A percentile compares a stretch with the other conserved stretches of the same genome.
These are phyloP conservation scores for Chaetogeoica ovagalla DNA, from an alignment of 2,888 invertebrate genomes.

Conservation along the genomic window DNA sequence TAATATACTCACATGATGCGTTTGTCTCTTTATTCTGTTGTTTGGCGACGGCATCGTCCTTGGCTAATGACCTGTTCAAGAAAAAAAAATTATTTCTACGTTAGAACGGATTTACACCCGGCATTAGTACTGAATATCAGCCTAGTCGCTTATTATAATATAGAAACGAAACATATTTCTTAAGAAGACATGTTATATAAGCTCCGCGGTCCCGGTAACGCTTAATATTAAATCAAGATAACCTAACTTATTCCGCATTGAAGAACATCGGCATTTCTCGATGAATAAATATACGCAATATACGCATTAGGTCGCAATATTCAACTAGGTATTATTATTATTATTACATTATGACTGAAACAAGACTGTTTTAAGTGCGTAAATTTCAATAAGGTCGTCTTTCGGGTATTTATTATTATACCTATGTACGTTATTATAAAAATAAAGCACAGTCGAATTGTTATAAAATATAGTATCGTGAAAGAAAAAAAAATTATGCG, in stretches of 20 bases:
- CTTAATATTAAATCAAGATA: conserved; percentile 1
- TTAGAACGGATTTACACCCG: background rate
- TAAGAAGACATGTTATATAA: no score
- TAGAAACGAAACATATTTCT: no score
- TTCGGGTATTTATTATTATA: conserved; percentile 5
- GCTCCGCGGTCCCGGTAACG: no score
- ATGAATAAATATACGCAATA: conserved; percentile 17
- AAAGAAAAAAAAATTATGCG: conserved; percentile 18
- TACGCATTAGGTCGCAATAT: background rate
- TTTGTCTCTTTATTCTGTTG: conserved; percentile 31
- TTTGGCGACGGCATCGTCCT: conserved; percentile 28
- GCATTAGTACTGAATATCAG: no score
- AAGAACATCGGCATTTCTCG: conserved; percentile 15
- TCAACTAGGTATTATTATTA: background rate
- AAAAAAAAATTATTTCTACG: background rate
- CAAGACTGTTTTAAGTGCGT: background rate
- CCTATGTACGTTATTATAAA: conserved; percentile 5
- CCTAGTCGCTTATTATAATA: no score
- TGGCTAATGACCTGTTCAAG: conserved; percentile 9
- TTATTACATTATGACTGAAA: conserved; percentile 26
- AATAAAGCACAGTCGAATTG: conserved; percentile 14
- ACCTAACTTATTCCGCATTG: background rate
- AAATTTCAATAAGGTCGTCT: conserved; percentile 7
- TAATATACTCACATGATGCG: conserved; percentile 38
- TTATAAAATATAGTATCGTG: conserved; percentile 11